A percentile compares a stretch with the other conserved stretches of the same genome.
Evolutionary conservation across 1,140 invertebrate species (phyloP).

Genomic region (Euura saliciscinereae): DNA sequence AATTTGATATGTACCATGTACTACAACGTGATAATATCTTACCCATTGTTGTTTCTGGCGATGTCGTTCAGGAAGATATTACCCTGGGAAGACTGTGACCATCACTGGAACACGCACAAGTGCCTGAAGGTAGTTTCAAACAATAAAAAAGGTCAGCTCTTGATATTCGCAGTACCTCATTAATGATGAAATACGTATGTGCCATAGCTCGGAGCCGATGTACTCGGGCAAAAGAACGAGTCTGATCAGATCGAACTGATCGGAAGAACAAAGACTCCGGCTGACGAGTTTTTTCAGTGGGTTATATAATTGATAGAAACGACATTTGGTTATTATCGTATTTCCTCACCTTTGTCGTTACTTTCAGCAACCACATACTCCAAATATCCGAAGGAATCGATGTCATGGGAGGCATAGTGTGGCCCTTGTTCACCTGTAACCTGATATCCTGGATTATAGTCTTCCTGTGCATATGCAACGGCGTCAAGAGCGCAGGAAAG

Average conservation of each 20-base stretch:
- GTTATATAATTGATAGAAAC: constrained; percentile 37
- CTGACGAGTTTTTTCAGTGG: constrained; percentile 88
- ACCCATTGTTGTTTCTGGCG: constrained; percentile 85
- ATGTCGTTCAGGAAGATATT: constrained; percentile 73
- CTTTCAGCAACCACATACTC: constrained; percentile 70
- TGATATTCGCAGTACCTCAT: too few species aligned
- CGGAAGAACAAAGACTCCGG: constrained; percentile 66
- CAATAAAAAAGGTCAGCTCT: too few species aligned
- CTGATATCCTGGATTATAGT: constrained; percentile 77
- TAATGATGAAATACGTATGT: constrained; percentile 16
- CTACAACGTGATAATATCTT: constrained; percentile 92
- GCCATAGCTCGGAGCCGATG: constrained; percentile 35
- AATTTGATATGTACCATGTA: constrained; percentile 91
- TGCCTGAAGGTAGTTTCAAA: constrained; percentile 65
- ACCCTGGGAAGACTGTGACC: constrained; percentile 87
- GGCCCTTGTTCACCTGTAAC: constrained; percentile 74
- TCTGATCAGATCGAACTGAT: constrained; percentile 40
- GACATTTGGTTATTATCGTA: neutral
- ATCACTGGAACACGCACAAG: constrained; percentile 84
- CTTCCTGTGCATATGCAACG: constrained; percentile 81
- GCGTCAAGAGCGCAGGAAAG: constrained; percentile 78
- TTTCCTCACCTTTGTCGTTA: neutral
- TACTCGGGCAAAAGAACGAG: constrained; percentile 33
- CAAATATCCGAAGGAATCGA: constrained; percentile 70
- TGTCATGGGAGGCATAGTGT: constrained; percentile 73